Percentiles rank a stretch among this genome's conserved stretches.
Conservation (phyloP, 2,113 vertebrate species). For the Coryphaenoides rupestris region DNA sequence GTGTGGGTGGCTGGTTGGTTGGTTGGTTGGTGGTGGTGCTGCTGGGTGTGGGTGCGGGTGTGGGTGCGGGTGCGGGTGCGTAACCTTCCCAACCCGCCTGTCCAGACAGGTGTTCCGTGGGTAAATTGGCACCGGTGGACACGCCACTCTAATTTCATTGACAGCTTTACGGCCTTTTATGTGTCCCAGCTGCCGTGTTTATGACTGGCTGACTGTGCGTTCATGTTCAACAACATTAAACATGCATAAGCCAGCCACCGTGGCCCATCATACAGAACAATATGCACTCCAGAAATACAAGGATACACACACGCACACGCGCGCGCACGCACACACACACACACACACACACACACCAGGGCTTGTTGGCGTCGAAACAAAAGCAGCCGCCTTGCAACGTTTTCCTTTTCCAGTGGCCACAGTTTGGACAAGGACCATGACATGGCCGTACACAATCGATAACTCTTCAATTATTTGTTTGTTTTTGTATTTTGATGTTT, state of each 20-base stretch:
- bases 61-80: conserved; percentile 21
- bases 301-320: no score
- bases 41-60: conserved; percentile 27
- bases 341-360: no score
- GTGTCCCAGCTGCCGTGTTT: conserved; percentile 69
- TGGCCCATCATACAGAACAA: conserved; percentile 41
- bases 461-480: no score
- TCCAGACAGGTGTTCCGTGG: conserved; percentile 66
- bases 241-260: conserved; percentile 65
- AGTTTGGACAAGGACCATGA: no score
- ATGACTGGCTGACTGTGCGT: conserved; percentile 68
- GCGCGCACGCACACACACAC: no score
- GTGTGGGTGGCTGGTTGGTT: no score
- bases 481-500: no score
- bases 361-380: no score
- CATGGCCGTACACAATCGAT: no score
- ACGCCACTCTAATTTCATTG: conserved; percentile 69
- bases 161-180: conserved; percentile 71
- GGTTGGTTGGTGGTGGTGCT: conserved; percentile 1
- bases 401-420: no score
- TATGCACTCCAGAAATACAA: conserved; percentile 28
- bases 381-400: no score
- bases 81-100: conserved; percentile 36
- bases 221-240: conserved; percentile 75
- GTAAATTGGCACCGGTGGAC: conserved; percentile 64